Evolutionary conservation across 2,888 invertebrate genomes (phyloP).

Genomic region (Cheilosia variabilis): DNA sequence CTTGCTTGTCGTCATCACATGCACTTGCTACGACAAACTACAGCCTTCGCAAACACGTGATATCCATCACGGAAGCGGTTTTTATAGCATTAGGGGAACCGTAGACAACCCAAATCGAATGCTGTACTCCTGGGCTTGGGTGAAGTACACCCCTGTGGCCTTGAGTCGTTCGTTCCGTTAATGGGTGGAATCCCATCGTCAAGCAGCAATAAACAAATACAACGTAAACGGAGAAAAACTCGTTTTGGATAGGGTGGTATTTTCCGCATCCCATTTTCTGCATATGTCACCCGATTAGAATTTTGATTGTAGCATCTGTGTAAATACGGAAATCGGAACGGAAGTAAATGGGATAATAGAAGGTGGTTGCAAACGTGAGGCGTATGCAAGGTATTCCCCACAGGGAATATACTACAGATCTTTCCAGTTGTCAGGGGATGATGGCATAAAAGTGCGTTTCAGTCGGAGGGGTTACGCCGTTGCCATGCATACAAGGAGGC

Average conservation of each 20-base stretch:
- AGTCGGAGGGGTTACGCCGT: slow-evolving; percentile 22
- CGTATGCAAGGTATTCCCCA: slow-evolving; percentile 46
- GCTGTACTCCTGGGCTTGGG: slow-evolving; percentile 33
- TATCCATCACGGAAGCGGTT: slow-evolving; percentile 64
- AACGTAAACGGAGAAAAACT: slow-evolving; percentile 25
- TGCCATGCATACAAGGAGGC: not conserved
- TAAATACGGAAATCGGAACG: slow-evolving; percentile 75
- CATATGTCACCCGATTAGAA: slow-evolving; percentile 75
- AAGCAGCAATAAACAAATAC: slow-evolving; percentile 68
- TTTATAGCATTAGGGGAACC: slow-evolving; percentile 61
- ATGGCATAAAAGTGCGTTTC: slow-evolving; percentile 2
- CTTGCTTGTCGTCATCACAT: slow-evolving; percentile 41
- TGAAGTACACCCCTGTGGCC: slow-evolving; percentile 75
- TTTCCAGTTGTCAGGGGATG: slow-evolving; percentile 36
- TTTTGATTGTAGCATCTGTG: slow-evolving; percentile 74
- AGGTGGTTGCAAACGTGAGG: slow-evolving; percentile 54
- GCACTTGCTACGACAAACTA: slow-evolving; percentile 59
- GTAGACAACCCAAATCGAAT: slow-evolving; percentile 62
- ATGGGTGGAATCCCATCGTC: slow-evolving; percentile 70
- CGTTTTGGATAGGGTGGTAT: slow-evolving; percentile 44
- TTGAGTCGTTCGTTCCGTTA: slow-evolving; percentile 72
- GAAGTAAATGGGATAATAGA: slow-evolving; percentile 65
- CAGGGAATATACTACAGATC: slow-evolving; percentile 28
- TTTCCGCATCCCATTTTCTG: slow-evolving; percentile 73
- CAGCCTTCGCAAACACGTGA: slow-evolving; percentile 50